Evolutionary conservation across 2,888 invertebrate genomes (phyloP).

Genomic region (Heliconius ethilla): DNA sequence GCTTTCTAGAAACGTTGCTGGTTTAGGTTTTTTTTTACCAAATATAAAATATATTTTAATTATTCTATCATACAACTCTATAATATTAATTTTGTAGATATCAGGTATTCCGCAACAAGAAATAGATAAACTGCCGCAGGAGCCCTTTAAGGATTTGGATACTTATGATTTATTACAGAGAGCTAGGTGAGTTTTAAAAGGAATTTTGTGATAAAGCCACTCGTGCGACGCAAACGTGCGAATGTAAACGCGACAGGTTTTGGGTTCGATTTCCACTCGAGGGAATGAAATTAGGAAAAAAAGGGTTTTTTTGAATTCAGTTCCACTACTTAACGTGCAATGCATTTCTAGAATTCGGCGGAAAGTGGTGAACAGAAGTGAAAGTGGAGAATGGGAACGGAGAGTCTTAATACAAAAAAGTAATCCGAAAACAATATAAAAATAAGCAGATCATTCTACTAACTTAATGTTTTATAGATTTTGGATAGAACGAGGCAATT

Average conservation of each 20-base stretch:
- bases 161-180: conserved; percentile 69
- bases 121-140: conserved; percentile 61
- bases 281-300: no score
- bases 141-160: conserved; percentile 59
- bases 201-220: neutral
- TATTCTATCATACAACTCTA: neutral
- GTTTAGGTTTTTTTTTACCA: no score
- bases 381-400: no score
- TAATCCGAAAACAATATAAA: neutral
- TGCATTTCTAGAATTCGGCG: no score
- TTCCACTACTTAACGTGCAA: no score
- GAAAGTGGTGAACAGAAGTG: no score
- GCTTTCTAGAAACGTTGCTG: no score
- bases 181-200: conserved; percentile 59
- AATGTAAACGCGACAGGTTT: no score
- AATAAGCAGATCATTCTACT: neutral
- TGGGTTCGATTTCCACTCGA: no score
- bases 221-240: no score
- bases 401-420: no score
- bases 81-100: conserved; percentile 51
- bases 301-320: no score
- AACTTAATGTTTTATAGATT: conserved; percentile 79
- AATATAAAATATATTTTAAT: neutral
- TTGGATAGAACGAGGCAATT: conserved; percentile 93
- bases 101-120: conserved; percentile 68